These are phyloP conservation scores for Cheilosia variabilis DNA, from an alignment of 2,888 invertebrate species.

Conservation along the genomic window DNA sequence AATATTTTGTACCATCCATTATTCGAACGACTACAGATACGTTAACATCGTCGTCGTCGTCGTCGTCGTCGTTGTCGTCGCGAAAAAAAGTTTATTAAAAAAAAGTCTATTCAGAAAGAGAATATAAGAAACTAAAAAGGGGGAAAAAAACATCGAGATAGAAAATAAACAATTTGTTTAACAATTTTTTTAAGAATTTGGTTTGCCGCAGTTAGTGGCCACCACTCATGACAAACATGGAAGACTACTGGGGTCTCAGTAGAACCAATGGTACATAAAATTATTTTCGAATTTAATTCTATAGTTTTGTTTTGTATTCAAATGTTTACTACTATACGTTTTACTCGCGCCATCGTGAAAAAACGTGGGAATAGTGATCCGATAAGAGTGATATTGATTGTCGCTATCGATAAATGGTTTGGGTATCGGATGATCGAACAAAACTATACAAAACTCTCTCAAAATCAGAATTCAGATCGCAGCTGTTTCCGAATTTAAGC, in stretches of 20 bases:
- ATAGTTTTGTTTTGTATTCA: slow-evolving; percentile 33
- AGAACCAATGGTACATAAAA: slow-evolving; percentile 82
- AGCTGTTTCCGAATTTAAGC: neutral
- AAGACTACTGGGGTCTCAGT: slow-evolving; percentile 83
- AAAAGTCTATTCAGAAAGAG: slow-evolving; percentile 59
- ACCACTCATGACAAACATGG: slow-evolving; percentile 79
- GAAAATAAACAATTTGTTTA: slow-evolving; percentile 39
- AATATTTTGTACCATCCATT: slow-evolving; percentile 67
- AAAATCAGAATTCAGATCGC: neutral
- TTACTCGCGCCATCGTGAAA: slow-evolving; percentile 51
- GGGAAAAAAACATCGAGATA: slow-evolving; percentile 14
- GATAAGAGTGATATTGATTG: slow-evolving; percentile 32
- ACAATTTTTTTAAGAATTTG: slow-evolving; percentile 55
- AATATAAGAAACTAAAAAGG: slow-evolving; percentile 53
- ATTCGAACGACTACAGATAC: slow-evolving; percentile 75
- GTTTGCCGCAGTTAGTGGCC: slow-evolving; percentile 76
- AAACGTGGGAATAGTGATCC: slow-evolving; percentile 50
- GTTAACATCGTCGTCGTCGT: slow-evolving; percentile 67
- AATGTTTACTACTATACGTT: slow-evolving; percentile 39
- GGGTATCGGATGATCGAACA: slow-evolving; percentile 25
- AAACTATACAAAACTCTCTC: neutral
- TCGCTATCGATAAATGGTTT: slow-evolving; percentile 47
- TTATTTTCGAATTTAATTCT: slow-evolving; percentile 38
- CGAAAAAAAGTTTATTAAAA: slow-evolving; percentile 53
- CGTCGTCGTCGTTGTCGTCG: slow-evolving; percentile 56